A percentile compares a stretch with the other conserved stretches of the same genome.
Conservation (phyloP, 2,113 vertebrate genomes). For the Bubalus kerabau region DNA sequence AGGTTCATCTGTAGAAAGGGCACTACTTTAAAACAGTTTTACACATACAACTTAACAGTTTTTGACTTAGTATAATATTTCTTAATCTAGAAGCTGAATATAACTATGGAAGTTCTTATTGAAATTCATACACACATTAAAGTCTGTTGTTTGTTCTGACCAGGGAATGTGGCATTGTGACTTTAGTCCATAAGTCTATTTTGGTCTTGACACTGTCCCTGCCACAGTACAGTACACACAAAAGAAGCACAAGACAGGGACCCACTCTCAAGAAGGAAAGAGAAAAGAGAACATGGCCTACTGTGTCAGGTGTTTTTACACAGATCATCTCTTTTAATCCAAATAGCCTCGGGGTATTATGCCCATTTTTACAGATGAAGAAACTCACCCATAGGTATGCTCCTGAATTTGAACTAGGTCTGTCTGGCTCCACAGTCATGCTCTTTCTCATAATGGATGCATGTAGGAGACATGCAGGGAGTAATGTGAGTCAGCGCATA, state of each 20-base stretch:
- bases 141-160: not conserved
- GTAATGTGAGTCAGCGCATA: not conserved
- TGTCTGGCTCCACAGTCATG: not conserved
- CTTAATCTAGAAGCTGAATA: not conserved
- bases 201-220: not conserved
- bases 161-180: not conserved
- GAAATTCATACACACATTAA: not conserved
- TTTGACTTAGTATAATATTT: constrained; percentile 28
- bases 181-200: not conserved
- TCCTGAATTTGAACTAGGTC: not conserved
- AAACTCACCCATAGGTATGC: not conserved
- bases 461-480: not conserved
- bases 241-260: not conserved
- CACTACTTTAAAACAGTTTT: not conserved
- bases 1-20: not conserved
- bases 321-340: not conserved
- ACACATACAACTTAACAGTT: not conserved
- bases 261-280: not conserved
- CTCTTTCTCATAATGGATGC: not conserved
- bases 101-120: not conserved
- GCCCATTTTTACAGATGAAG: not conserved
- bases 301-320: not conserved
- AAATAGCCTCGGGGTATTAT: not conserved
- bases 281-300: not conserved
- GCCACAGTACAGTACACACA: not conserved